Conservation (phyloP, 1,140 invertebrate species). For the Drosophila tropicalis region DNA sequence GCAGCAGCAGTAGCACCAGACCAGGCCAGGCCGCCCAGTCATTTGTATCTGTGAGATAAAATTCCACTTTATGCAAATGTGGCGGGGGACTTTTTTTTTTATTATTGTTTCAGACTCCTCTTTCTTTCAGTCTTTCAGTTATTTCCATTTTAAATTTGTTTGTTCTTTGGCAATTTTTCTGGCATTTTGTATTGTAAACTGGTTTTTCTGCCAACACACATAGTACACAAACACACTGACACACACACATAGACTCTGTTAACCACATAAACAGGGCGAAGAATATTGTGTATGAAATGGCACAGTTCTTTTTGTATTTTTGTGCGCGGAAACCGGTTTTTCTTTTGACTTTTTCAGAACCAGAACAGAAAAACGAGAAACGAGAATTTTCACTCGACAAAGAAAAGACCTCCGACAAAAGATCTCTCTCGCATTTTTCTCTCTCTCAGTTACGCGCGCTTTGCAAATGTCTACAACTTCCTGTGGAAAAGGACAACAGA, state of each 20-base stretch:
- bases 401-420: not conserved
- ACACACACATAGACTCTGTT: slow-evolving; percentile 27
- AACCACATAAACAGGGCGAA: slow-evolving; percentile 6
- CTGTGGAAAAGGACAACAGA: slow-evolving; percentile 47
- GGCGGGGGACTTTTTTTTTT: slow-evolving; percentile 59
- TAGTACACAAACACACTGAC: too few species aligned
- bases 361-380: slow-evolving; percentile 38
- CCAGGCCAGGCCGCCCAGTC: slow-evolving; percentile 12
- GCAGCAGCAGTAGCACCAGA: not conserved
- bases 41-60: slow-evolving; percentile 55
- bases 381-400: slow-evolving; percentile 43
- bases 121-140: slow-evolving; percentile 54
- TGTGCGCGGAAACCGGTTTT: slow-evolving; percentile 68
- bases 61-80: slow-evolving; percentile 81
- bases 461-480: slow-evolving; percentile 42
- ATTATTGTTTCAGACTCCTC: slow-evolving; percentile 41
- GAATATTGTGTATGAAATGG: slow-evolving; percentile 55
- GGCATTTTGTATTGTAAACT: slow-evolving; percentile 72
- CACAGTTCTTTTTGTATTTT: slow-evolving; percentile 78
- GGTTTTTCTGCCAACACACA: slow-evolving; percentile 72
- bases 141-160: slow-evolving; percentile 81
- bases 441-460: slow-evolving; percentile 6
- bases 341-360: slow-evolving; percentile 74
- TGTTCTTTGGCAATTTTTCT: slow-evolving; percentile 54
- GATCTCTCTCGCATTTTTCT: not conserved